phyloP scores from a whole-genome alignment of 2,797 vertebrate genomes.

The Urophycis tenuis region DNA sequence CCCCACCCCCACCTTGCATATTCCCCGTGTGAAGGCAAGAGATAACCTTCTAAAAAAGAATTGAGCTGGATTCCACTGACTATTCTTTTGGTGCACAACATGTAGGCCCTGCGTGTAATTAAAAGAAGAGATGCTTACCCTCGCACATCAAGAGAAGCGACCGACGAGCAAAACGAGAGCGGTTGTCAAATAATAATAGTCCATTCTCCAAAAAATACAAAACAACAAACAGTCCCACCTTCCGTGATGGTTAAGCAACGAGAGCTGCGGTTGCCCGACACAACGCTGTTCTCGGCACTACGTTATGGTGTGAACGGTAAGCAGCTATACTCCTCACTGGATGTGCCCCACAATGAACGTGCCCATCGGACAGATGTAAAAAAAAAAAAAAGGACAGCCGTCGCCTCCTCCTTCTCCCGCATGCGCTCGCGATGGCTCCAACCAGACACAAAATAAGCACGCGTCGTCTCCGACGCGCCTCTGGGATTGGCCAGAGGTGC shows the following conservation, averaged over 20 bases:
- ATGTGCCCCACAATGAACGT: constrained; percentile 53
- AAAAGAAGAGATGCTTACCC: background rate
- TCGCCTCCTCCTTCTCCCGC: constrained; percentile 17
- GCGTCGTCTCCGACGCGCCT: constrained; percentile 56
- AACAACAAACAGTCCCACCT: background rate
- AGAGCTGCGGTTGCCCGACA: background rate
- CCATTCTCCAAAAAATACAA: background rate
- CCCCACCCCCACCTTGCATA: too few species aligned
- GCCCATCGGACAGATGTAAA: constrained; percentile 51
- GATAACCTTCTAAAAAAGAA: background rate
- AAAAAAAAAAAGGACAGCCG: constrained; percentile 43
- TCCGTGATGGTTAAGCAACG: background rate
- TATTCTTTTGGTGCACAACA: background rate
- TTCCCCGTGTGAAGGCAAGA: too few species aligned
- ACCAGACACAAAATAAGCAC: constrained; percentile 65
- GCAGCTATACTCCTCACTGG: constrained; percentile 23
- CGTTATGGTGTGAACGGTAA: background rate
- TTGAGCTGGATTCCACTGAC: background rate
- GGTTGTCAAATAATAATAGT: background rate
- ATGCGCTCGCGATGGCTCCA: constrained; percentile 31
- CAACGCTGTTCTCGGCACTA: background rate
- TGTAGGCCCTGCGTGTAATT: background rate
- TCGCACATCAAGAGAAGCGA: background rate
- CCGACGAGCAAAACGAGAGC: background rate
- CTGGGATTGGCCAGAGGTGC: constrained; percentile 42